These are phyloP conservation scores for Bombus superbus DNA, from an alignment of 1,140 invertebrate species.

Conservation along the genomic window DNA sequence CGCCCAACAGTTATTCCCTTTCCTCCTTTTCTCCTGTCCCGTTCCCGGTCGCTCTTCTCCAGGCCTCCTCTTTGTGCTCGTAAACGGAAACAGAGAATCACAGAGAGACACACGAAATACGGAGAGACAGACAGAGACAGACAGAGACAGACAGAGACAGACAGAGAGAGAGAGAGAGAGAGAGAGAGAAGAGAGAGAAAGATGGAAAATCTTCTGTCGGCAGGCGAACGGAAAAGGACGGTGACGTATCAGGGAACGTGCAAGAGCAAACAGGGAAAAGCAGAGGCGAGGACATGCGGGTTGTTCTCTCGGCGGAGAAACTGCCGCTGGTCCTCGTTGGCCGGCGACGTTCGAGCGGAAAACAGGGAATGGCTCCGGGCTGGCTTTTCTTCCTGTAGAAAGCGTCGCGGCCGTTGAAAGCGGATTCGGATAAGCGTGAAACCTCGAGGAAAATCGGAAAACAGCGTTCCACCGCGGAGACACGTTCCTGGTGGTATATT, in stretches of 20 bases:
- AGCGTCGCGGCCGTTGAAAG: not conserved
- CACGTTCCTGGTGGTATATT: not conserved
- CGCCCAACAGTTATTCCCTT: not conserved
- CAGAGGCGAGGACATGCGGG: not conserved
- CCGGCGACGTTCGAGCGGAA: not conserved
- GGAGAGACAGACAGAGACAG: not conserved
- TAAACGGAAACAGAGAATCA: not conserved
- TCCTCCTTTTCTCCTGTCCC: not conserved
- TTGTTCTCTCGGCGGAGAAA: not conserved
- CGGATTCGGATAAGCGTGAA: conserved; percentile 42
- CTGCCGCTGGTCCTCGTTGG: not conserved
- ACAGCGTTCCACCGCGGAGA: conserved; percentile 3
- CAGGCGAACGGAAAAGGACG: not conserved
- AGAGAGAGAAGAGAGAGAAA: not conserved
- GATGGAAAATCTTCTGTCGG: not conserved
- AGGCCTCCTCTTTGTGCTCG: not conserved
- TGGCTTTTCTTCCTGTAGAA: not conserved
- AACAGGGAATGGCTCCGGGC: conserved; percentile 19
- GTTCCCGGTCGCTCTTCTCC: not conserved
- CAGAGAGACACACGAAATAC: no score
- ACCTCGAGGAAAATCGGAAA: conserved; percentile 41
- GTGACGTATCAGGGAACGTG: conserved; percentile 1
- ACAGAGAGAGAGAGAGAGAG: not conserved
- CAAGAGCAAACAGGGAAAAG: not conserved
- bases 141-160: not conserved